Base-by-base conservation (phyloP, 2,888 invertebrate species). In the Julus scanicus region DNA sequence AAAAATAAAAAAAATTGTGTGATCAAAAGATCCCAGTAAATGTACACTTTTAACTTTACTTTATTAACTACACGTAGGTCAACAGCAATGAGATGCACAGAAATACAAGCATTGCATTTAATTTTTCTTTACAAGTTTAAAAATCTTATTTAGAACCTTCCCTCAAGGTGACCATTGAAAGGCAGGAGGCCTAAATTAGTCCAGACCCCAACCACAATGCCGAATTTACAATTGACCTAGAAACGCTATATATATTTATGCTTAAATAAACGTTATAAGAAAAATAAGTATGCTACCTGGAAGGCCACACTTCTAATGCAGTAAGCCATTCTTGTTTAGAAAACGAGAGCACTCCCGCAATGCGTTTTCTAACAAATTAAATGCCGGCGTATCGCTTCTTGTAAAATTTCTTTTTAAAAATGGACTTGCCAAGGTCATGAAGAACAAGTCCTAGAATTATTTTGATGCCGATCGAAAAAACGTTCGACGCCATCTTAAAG, bases 271-370 rank as follows among this genome's bases (percentile, higher is more conserved):
- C n/a, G 8, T 63, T 63, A 63, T 20, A 20, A 6, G 63, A 63
- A 8, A 63, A 20, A 20, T 5, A 63, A 5, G 17, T 6, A 37
- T 9, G 13, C 37, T 9, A 84, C 84, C 40, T 84, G 84, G 17
- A 84, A 84, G 15, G 29, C 2, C n/a, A 84, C 39, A 44, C n/a
- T 84, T 37, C 84, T 84, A n/a, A 37, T 39, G 39, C 84, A 84
- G 44, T 84, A 84, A 84, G 84, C 84, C 84, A 84, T 84, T 84
- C 39, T 84, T 63, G 63, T 63, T 63, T 20, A n/a, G 84, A 84
- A 83, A 84, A 84, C 84, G 84, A 84, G 29, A 84, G 84, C 44
- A 84, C 84, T 84, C 84, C 84, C 84, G 44, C 84, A 84, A 84
- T 84, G 84, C 84, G 84, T 84, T 84, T 84, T n/a, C n/a, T 84